Evolutionary conservation across 2,797 vertebrate genomes (phyloP).

Genomic region (Scolopax bukidnonensis): DNA sequence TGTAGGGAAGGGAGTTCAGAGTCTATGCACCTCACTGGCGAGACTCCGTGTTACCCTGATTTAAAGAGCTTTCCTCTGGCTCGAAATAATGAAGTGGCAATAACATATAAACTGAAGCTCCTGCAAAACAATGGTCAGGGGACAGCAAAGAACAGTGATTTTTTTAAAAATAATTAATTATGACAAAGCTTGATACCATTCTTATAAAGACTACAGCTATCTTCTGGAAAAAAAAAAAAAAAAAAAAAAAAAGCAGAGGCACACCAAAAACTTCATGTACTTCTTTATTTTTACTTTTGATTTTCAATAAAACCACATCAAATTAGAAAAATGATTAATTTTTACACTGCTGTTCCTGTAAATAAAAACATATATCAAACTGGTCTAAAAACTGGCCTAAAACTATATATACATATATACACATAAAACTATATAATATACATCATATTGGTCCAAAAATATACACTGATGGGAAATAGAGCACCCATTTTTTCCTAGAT

Average conservation of each 20-base stretch:
- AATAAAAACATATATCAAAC: background rate
- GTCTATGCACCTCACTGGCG: background rate
- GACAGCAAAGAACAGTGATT: background rate
- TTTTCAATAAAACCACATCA: background rate
- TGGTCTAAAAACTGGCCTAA: background rate
- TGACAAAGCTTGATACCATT: background rate
- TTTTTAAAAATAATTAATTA: background rate
- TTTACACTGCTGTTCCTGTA: background rate
- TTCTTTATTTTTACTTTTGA: background rate
- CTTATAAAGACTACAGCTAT: background rate
- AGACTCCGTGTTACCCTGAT: background rate
- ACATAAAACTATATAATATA: background rate
- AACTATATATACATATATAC: background rate
- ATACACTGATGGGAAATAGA: background rate
- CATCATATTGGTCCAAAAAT: background rate
- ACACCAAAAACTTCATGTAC: accelerated
- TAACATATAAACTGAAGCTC: background rate
- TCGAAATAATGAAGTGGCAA: background rate
- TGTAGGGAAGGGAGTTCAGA: background rate
- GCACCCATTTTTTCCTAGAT: background rate
- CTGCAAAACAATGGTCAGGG: background rate
- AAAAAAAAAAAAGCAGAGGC: background rate
- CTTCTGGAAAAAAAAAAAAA: background rate
- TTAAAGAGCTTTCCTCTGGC: background rate
- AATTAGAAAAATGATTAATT: background rate